Evolutionary conservation across 2,113 vertebrate genomes (phyloP).

Genomic region (Pluvialis apricaria): DNA sequence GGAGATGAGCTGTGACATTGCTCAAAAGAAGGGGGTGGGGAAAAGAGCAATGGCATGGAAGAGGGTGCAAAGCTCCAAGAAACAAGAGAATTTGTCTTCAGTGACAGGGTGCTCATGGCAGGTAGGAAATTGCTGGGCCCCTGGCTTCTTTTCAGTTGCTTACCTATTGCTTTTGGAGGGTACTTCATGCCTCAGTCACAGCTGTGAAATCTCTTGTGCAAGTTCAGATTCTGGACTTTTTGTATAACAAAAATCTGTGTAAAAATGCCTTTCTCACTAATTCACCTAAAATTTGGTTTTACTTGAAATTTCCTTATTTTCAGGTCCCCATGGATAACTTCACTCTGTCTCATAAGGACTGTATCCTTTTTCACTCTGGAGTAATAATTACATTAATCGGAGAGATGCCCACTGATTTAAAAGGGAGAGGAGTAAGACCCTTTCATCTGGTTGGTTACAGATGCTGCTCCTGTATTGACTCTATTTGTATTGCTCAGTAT

Average conservation of each 20-base stretch:
- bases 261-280: neutral
- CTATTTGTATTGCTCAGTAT: neutral
- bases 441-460: neutral
- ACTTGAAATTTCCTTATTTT: neutral
- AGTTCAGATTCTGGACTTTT: neutral
- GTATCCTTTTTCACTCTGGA: neutral
- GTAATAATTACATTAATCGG: neutral
- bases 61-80: neutral
- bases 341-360: neutral
- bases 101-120: accelerated
- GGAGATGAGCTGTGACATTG: neutral
- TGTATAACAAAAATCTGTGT: neutral
- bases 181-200: neutral
- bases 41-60: neutral
- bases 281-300: neutral
- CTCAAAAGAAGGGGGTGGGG: neutral
- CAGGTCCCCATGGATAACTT: neutral
- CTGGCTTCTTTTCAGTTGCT: neutral
- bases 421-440: neutral
- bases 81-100: neutral
- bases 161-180: neutral
- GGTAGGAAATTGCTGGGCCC: neutral
- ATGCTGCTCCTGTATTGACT: neutral
- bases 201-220: neutral
- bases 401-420: neutral